Evolutionary conservation across 2,113 vertebrate species (phyloP).

Genomic region (Psettodes erumei): DNA sequence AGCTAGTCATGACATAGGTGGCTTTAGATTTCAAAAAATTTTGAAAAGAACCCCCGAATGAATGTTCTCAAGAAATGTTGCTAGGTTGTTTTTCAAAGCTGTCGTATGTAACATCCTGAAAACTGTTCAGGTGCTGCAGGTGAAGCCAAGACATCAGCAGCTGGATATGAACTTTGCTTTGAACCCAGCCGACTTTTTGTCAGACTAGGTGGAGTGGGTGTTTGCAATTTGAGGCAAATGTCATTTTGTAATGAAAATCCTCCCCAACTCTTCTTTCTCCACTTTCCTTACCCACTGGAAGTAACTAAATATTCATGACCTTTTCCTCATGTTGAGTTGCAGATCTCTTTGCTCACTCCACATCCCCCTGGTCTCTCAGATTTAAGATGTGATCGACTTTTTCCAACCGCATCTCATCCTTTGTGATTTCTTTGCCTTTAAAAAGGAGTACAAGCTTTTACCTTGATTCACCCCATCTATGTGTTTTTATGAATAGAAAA

Average conservation of each 20-base stretch:
- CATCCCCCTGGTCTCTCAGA: background rate
- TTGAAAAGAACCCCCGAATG: background rate
- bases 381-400: background rate
- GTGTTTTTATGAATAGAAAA: no score
- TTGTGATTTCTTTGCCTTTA: background rate
- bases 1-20: background rate
- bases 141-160: background rate
- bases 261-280: background rate
- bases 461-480: background rate
- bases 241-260: background rate
- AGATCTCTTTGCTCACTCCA: background rate
- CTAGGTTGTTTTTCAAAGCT: background rate
- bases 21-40: background rate
- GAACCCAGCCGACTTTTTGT: background rate
- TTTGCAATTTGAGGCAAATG: background rate
- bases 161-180: background rate
- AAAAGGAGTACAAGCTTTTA: slow-evolving; percentile 14
- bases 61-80: background rate
- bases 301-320: slow-evolving; percentile 6
- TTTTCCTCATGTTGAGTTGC: slow-evolving; percentile 10
- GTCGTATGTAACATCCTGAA: background rate
- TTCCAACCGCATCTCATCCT: background rate
- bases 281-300: background rate
- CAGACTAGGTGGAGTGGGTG: background rate
- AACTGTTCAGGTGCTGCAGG: background rate